phyloP scores from a whole-genome alignment of 2,113 vertebrate species.

The Aegithalos caudatus region DNA sequence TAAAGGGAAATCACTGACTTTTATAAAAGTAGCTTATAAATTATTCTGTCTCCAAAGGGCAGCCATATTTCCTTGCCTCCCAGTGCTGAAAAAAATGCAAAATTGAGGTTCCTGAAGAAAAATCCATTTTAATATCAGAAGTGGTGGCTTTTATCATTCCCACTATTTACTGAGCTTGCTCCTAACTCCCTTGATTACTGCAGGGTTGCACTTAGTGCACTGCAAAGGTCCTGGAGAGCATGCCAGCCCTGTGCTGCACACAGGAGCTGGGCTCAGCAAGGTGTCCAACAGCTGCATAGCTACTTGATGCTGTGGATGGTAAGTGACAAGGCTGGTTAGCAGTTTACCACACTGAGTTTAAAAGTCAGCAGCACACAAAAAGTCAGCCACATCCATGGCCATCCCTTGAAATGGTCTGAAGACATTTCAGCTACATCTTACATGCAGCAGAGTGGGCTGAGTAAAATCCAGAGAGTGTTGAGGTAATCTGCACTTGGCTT shows the following conservation, averaged over 20 bases:
- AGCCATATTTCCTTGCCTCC: neutral
- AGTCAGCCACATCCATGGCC: neutral
- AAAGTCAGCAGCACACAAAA: neutral
- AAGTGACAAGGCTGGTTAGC: neutral
- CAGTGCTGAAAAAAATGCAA: neutral
- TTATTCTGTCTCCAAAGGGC: neutral
- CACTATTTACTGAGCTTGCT: neutral
- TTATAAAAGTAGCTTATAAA: neutral
- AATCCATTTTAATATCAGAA: neutral
- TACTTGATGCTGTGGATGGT: neutral
- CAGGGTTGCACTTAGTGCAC: neutral
- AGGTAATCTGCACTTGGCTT: neutral
- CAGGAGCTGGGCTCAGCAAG: neutral
- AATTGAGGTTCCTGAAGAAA: neutral
- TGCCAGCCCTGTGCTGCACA: rapidly evolving
- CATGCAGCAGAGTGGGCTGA: rapidly evolving
- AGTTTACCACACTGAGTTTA: neutral
- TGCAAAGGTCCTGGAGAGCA: neutral
- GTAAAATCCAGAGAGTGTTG: neutral
- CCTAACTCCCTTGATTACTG: neutral
- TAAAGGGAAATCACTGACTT: constrained; percentile 7
- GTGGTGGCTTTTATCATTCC: neutral
- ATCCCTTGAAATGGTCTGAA: neutral
- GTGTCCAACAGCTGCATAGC: rapidly evolving
- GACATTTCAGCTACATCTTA: neutral